Evolutionary conservation across 2,113 vertebrate species (phyloP).

Genomic region (Sardina pilchardus): DNA sequence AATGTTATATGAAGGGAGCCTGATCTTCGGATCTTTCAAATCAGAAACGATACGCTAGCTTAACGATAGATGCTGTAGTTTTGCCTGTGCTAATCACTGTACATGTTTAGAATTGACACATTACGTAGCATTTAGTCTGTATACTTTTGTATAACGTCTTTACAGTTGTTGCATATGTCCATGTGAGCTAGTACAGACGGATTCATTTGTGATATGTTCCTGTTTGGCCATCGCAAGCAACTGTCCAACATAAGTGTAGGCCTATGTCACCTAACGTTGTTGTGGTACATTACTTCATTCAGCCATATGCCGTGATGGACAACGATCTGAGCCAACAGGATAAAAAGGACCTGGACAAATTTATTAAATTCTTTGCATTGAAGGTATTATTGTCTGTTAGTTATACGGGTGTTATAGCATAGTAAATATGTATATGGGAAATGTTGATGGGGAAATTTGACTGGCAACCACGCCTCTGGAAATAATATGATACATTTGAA

Average conservation of each 20-base stretch:
- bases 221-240: background rate
- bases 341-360: constrained; percentile 99
- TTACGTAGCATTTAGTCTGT: background rate
- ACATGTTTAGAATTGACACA: background rate
- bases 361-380: constrained; percentile 98
- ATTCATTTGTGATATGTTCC: background rate
- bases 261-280: background rate
- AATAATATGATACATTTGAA: background rate
- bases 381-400: constrained; percentile 75
- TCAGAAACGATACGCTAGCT: background rate
- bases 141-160: background rate
- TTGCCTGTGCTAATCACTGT: background rate
- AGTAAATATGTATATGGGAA: no score
- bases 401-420: background rate
- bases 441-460: background rate
- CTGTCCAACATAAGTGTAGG: background rate
- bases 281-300: constrained; percentile 38
- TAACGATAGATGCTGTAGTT: background rate
- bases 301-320: constrained; percentile 88
- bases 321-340: constrained; percentile 95
- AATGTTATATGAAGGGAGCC: no score
- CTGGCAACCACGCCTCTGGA: background rate
- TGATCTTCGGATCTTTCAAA: background rate
- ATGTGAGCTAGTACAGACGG: background rate
- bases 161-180: background rate